A percentile compares a stretch with the other conserved stretches of the same genome.
Evolutionary conservation across 2,888 invertebrate genomes (phyloP).

Genomic region (Nomada ruficornis): DNA sequence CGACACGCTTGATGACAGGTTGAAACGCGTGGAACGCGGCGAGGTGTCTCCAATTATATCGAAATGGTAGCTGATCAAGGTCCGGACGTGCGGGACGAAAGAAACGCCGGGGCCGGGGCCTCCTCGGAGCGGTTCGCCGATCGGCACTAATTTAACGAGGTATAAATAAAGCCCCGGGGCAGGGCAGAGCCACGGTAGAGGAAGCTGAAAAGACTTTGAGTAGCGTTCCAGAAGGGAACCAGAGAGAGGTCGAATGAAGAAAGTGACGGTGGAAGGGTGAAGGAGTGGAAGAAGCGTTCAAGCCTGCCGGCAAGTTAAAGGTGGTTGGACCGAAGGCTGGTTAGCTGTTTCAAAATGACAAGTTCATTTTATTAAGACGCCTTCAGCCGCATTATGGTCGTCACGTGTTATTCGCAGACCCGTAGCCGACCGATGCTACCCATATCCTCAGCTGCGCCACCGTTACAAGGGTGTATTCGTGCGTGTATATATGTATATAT

Average conservation of each 20-base stretch:
- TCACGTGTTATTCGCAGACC: conserved; percentile 76
- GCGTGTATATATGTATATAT: conserved; percentile 7
- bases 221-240: conserved; percentile 61
- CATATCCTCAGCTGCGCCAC: conserved; percentile 59
- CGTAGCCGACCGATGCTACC: conserved; percentile 67
- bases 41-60: conserved; percentile 70
- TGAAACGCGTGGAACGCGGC: conserved; percentile 66
- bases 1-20: conserved; percentile 61
- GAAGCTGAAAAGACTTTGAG: conserved; percentile 69
- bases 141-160: conserved; percentile 82
- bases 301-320: conserved; percentile 69
- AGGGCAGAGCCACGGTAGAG: conserved; percentile 52
- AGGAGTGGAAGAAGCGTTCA: conserved; percentile 47
- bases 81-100: conserved; percentile 47
- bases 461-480: conserved; percentile 31
- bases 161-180: conserved; percentile 77
- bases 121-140: conserved; percentile 75
- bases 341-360: conserved; percentile 80
- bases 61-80: conserved; percentile 51
- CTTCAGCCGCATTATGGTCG: conserved; percentile 77
- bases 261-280: neutral
- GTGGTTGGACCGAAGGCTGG: conserved; percentile 72
- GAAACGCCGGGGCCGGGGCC: conserved; percentile 50
- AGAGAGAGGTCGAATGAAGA: neutral
- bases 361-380: conserved; percentile 83